Evolutionary conservation across 2,797 vertebrate species (phyloP).

Genomic region (Lithobates pipiens): DNA sequence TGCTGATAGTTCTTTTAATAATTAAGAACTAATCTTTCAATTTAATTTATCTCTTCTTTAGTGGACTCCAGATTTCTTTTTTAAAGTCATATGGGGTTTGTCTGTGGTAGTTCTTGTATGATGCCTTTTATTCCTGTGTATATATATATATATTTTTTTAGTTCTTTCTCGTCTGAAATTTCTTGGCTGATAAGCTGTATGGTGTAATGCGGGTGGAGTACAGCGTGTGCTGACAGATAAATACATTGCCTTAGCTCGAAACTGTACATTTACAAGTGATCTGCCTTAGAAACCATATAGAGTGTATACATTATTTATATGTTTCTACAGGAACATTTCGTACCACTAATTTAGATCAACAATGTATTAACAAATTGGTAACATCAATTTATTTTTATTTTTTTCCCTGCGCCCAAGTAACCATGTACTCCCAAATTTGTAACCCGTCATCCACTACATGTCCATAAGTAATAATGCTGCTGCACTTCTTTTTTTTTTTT

Average conservation of each 20-base stretch:
- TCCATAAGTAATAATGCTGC: too few relatives aligned
- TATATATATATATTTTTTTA: background rate
- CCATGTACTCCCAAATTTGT: too few relatives aligned
- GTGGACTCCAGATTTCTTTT: background rate
- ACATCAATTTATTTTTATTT: background rate
- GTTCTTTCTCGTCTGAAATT: constrained; percentile 61
- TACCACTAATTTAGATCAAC: constrained; percentile 9
- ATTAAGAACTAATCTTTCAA: background rate
- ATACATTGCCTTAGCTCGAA: constrained; percentile 39
- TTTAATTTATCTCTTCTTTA: background rate
- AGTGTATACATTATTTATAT: constrained; percentile 19
- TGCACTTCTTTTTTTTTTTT: too few relatives aligned
- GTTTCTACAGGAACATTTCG: constrained; percentile 12
- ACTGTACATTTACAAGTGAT: constrained; percentile 34
- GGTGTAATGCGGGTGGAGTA: constrained; percentile 71
- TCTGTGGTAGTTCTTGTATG: constrained; percentile 8
- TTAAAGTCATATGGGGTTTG: background rate
- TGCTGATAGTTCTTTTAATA: background rate
- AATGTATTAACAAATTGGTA: background rate
- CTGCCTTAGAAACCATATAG: constrained; percentile 48
- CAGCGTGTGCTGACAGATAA: constrained; percentile 63
- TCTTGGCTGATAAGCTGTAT: constrained; percentile 64
- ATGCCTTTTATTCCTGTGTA: background rate
- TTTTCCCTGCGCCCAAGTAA: too few relatives aligned
- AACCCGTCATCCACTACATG: too few relatives aligned